phyloP scores from a whole-genome alignment of 2,113 vertebrate species.

The Ceyx margarethae region DNA sequence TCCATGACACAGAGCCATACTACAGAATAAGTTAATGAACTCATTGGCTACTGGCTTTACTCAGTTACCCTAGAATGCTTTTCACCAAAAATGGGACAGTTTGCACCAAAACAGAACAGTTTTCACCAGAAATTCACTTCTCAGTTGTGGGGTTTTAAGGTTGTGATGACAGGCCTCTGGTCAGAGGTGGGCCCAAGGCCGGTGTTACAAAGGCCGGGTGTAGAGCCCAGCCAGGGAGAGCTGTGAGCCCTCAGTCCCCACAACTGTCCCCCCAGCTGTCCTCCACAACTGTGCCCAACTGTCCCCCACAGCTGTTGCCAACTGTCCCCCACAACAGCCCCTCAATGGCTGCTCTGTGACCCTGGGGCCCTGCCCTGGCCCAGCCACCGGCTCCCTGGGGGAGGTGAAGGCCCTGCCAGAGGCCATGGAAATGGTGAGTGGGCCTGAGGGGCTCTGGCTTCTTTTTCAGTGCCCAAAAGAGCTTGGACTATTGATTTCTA shows the following conservation, averaged over 20 bases:
- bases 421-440: accelerated
- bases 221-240: neutral
- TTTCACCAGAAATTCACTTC: neutral
- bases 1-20: neutral
- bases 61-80: accelerated
- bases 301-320: neutral
- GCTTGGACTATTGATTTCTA: no score
- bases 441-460: neutral
- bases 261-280: neutral
- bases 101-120: no score
- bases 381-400: accelerated
- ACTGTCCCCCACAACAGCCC: neutral
- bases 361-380: neutral
- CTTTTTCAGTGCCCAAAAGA: neutral
- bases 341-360: accelerated
- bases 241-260: no score
- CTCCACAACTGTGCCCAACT: no score
- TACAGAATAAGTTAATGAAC: neutral
- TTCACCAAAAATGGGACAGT: neutral
- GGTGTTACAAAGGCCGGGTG: neutral
- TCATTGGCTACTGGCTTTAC: neutral
- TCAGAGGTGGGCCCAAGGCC: neutral
- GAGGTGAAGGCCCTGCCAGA: neutral
- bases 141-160: neutral
- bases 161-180: neutral